A percentile compares a stretch with the other conserved stretches of the same genome.
These are phyloP conservation scores for Pogonocichla stellata DNA, from an alignment of 2,113 vertebrate genomes.

Conservation along the genomic window DNA sequence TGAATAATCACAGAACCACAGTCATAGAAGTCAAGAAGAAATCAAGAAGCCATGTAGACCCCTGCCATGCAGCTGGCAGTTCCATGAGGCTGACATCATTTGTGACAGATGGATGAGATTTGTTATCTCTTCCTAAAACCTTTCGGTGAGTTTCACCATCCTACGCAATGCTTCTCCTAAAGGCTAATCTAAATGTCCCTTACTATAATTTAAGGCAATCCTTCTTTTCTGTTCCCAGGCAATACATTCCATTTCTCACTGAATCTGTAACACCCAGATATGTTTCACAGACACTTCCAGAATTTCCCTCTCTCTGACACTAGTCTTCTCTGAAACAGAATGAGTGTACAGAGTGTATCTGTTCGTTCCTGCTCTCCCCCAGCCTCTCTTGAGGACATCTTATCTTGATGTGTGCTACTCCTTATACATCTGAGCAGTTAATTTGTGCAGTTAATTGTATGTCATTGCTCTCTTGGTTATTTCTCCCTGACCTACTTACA, in stretches of 20 bases:
- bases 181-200: background rate
- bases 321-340: background rate
- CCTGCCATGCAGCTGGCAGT: background rate
- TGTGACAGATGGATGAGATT: slow-evolving; percentile 9
- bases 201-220: background rate
- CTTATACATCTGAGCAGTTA: background rate
- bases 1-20: background rate
- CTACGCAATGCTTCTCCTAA: background rate
- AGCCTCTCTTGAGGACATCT: background rate
- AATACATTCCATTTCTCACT: background rate
- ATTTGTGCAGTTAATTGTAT: background rate
- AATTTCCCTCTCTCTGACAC: background rate
- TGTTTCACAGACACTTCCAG: background rate
- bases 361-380: background rate
- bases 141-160: background rate
- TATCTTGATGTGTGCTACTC: background rate
- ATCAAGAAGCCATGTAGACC: background rate
- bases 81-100: background rate
- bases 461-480: background rate
- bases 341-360: background rate
- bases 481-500: background rate
- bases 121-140: background rate
- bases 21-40: background rate
- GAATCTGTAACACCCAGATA: background rate
- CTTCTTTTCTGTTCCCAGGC: background rate